Percentiles rank a stretch among this genome's conserved stretches.
Evolutionary conservation across 2,113 vertebrate genomes (phyloP).

Genomic region (Hipposideros armiger): DNA sequence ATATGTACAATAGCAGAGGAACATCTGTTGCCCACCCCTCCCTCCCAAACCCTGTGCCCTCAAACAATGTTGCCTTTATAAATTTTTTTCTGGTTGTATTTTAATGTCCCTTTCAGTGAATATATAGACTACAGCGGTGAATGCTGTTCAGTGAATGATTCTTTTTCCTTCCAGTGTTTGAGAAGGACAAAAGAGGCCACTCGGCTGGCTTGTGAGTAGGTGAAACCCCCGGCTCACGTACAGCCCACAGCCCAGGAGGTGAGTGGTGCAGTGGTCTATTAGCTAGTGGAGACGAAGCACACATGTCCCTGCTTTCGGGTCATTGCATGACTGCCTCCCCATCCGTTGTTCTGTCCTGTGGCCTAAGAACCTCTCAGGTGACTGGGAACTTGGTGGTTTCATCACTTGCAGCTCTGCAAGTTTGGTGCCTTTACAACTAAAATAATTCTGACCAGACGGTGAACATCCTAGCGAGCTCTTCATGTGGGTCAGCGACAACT

Average conservation of each 20-base stretch:
- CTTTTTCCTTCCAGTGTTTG: constrained; percentile 46
- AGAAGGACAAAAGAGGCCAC: constrained; percentile 73
- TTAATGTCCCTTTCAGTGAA: constrained; percentile 42
- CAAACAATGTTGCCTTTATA: constrained; percentile 67
- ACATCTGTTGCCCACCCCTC: constrained; percentile 69
- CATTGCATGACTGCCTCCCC: neutral
- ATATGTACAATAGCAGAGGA: constrained; percentile 36
- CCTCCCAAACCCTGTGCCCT: neutral
- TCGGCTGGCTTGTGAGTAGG: constrained; percentile 55
- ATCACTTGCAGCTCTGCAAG: neutral
- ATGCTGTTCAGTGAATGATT: constrained; percentile 55
- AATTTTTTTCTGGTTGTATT: neutral
- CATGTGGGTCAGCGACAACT: neutral
- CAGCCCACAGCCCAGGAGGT: constrained; percentile 71
- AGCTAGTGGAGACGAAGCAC: neutral
- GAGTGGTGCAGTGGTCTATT: constrained; percentile 36
- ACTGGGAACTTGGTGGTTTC: neutral
- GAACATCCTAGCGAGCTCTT: neutral
- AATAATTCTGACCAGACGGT: neutral
- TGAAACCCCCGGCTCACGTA: constrained; percentile 45
- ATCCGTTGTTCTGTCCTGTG: neutral
- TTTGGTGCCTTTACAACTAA: neutral
- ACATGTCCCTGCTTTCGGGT: neutral
- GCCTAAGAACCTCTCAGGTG: neutral
- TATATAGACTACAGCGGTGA: neutral